Conservation (phyloP, 2,888 invertebrate genomes). For the Stegophylla sp. region DNA sequence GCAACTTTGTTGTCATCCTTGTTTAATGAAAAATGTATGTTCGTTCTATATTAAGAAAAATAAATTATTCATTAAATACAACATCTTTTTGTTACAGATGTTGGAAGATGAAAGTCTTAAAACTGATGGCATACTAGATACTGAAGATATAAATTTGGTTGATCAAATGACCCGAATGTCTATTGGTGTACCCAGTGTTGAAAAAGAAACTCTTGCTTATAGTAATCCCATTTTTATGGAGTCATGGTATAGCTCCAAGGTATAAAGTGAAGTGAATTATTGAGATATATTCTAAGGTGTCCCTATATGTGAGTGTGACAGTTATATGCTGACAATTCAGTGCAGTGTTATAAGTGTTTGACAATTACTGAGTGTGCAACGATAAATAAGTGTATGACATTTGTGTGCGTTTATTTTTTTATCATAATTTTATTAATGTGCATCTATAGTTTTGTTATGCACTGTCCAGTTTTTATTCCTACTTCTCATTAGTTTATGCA, state of each 20-base stretch:
- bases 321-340: too few species aligned
- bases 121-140: constrained; percentile 34
- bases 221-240: constrained; percentile 43
- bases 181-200: constrained; percentile 4
- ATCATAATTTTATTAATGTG: too few species aligned
- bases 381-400: too few species aligned
- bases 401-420: too few species aligned
- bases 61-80: background rate
- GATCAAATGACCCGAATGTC: constrained; percentile 47
- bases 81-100: constrained; percentile 23
- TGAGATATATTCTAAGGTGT: background rate
- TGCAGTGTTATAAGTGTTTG: too few species aligned
- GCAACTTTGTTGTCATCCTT: constrained; percentile 89
- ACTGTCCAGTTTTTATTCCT: too few species aligned
- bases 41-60: constrained; percentile 61
- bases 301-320: background rate
- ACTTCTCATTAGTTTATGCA: too few species aligned
- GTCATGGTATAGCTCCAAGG: constrained; percentile 46
- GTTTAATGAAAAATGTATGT: constrained; percentile 75
- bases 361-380: too few species aligned
- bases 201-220: background rate
- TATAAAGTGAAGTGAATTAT: constrained; percentile 18
- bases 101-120: constrained; percentile 43
- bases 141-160: constrained; percentile 29
- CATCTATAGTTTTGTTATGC: too few species aligned